Conservation (phyloP, 2,113 vertebrate genomes). For the mouse (Mus musculus) region DNA sequence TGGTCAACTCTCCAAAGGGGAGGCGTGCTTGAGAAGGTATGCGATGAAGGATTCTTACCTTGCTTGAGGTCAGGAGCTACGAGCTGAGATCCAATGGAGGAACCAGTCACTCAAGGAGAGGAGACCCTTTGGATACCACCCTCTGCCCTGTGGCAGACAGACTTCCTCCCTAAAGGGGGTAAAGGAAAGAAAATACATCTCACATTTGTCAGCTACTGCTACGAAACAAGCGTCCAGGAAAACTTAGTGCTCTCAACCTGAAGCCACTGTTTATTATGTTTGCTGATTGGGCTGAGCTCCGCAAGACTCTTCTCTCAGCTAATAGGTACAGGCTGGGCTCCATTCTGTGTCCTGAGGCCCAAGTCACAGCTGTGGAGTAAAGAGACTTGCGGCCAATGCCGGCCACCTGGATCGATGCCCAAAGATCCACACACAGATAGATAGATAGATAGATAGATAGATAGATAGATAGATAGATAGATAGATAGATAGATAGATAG, state of each 20-base stretch:
- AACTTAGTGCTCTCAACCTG: neutral
- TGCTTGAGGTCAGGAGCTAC: neutral
- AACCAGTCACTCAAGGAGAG: neutral
- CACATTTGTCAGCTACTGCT: neutral
- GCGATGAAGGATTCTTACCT: neutral
- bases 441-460: neutral
- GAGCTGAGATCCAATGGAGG: neutral
- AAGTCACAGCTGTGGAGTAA: neutral
- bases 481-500: neutral
- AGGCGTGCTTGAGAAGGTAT: neutral
- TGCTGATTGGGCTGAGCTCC: neutral
- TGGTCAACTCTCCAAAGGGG: neutral
- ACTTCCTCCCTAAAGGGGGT: rapidly evolving
- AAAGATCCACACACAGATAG: neutral
- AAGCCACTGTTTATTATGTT: neutral
- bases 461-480: neutral
- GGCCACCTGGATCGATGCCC: neutral
- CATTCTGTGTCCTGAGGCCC: neutral
- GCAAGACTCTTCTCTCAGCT: neutral
- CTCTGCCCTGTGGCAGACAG: neutral
- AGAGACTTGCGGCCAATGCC: neutral
- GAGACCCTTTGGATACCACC: neutral
- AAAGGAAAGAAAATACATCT: too few relatives aligned
- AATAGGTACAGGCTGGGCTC: neutral
- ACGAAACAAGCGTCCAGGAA: neutral